Percentiles rank a stretch among this genome's conserved stretches.
Evolutionary conservation across 1,140 invertebrate species (phyloP).

Genomic region (Nixonia krombeini): DNA sequence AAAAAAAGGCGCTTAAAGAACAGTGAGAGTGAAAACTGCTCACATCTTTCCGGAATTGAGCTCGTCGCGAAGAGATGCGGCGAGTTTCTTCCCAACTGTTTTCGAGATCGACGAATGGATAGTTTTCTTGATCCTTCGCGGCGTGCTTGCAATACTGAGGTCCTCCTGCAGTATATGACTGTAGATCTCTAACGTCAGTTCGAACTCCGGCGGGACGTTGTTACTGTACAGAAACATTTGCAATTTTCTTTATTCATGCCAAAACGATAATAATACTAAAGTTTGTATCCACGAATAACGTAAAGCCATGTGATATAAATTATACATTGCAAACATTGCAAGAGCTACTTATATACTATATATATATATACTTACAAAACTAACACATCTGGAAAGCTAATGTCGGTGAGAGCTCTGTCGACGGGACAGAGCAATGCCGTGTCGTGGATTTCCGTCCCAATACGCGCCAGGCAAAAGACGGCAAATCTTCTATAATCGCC

Average conservation of each 20-base stretch:
- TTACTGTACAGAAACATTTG: slow-evolving; percentile 70
- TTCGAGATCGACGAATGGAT: slow-evolving; percentile 80
- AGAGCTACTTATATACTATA: no score
- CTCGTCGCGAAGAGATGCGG: slow-evolving; percentile 73
- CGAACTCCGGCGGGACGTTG: slow-evolving; percentile 77
- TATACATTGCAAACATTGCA: no score
- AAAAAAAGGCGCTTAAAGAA: no score
- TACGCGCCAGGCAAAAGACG: slow-evolving; percentile 79
- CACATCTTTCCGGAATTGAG: slow-evolving; percentile 71
- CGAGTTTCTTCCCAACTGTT: slow-evolving; percentile 78
- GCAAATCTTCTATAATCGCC: slow-evolving; percentile 81
- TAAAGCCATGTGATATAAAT: slow-evolving; percentile 9
- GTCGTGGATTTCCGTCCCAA: slow-evolving; percentile 81
- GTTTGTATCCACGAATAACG: slow-evolving; percentile 7
- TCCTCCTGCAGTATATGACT: slow-evolving; percentile 80
- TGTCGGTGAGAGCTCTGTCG: slow-evolving; percentile 79
- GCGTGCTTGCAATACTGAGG: slow-evolving; percentile 78
- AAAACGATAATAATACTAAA: slow-evolving; percentile 3
- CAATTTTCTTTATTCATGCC: no score
- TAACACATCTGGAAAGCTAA: slow-evolving; percentile 80
- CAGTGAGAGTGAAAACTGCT: no score
- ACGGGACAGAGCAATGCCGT: slow-evolving; percentile 78
- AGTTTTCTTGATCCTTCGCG: slow-evolving; percentile 78
- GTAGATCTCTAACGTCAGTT: slow-evolving; percentile 79
- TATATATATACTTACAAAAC: slow-evolving; percentile 83